phyloP scores from a whole-genome alignment of 2,113 vertebrate species.

The Heterotis niloticus region DNA sequence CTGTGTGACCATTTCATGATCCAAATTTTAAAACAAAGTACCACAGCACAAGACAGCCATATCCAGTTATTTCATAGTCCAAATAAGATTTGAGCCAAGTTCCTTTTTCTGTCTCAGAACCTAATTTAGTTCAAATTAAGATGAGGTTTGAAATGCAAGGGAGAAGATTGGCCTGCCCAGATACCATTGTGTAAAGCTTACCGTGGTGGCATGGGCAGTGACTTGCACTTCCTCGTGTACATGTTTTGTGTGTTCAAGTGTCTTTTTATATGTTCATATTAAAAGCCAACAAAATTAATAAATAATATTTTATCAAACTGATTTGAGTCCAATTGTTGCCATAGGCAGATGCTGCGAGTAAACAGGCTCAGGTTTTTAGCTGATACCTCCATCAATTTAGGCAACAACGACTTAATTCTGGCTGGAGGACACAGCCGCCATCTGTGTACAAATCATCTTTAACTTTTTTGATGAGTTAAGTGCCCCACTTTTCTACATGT shows the following conservation, averaged over 20 bases:
- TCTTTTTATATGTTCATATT: conserved; percentile 76
- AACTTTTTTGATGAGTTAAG: conserved; percentile 50
- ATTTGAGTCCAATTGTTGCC: conserved; percentile 66
- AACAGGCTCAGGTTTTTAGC: conserved; percentile 12
- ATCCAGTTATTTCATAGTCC: conserved; percentile 32
- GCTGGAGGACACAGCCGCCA: conserved; percentile 31
- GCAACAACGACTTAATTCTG: too few species aligned
- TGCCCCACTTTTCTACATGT: conserved; percentile 45
- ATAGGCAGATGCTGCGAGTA: conserved; percentile 21
- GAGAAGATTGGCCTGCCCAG: conserved; percentile 40
- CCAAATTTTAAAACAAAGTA: conserved; percentile 28
- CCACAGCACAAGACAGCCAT: conserved; percentile 39
- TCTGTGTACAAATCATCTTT: conserved; percentile 63
- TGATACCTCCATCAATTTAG: background rate
- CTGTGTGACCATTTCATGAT: conserved; percentile 42
- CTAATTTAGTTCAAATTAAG: conserved; percentile 27
- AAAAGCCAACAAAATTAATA: conserved; percentile 71
- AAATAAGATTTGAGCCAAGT: conserved; percentile 40
- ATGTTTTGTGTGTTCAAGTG: conserved; percentile 59
- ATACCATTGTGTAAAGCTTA: conserved; percentile 58
- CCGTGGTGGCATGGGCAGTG: conserved; percentile 64
- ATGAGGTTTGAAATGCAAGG: conserved; percentile 34
- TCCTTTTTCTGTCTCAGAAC: conserved; percentile 27
- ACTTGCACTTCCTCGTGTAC: conserved; percentile 70
- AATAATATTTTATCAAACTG: conserved; percentile 76